These are phyloP conservation scores for Adoxophyes honmai DNA, from an alignment of 1,140 invertebrate species.

Conservation along the genomic window DNA sequence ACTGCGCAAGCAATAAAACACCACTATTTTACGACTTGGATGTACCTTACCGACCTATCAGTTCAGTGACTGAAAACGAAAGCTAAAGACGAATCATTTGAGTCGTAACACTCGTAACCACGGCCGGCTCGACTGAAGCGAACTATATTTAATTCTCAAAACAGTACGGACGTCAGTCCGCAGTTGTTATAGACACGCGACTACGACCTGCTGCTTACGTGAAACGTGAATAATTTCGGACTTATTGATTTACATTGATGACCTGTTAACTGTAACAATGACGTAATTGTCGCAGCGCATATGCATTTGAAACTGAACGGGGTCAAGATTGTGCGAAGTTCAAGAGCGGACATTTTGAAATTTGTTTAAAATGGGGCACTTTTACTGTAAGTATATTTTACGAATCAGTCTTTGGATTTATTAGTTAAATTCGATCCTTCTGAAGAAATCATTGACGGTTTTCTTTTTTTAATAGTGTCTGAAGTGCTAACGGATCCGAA, in stretches of 20 bases:
- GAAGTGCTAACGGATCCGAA: constrained; percentile 55
- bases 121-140: constrained; percentile 38
- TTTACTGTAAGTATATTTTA: constrained; percentile 50
- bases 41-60: constrained; percentile 10
- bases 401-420: constrained; percentile 10
- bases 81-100: neutral
- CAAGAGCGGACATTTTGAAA: constrained; percentile 28
- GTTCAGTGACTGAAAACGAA: constrained; percentile 2
- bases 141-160: constrained; percentile 66
- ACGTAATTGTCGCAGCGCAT: constrained; percentile 41
- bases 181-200: constrained; percentile 59
- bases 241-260: constrained; percentile 53
- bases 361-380: constrained; percentile 38
- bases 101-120: constrained; percentile 21
- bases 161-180: constrained; percentile 51
- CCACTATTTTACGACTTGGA: neutral
- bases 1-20: too few relatives aligned
- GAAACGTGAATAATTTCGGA: constrained; percentile 37
- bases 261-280: constrained; percentile 30
- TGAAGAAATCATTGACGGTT: constrained; percentile 19
- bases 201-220: constrained; percentile 50
- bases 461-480: constrained; percentile 51
- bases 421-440: constrained; percentile 24
- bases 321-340: constrained; percentile 32
- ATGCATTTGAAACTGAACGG: constrained; percentile 19